Base-by-base conservation (phyloP, 2,797 vertebrate species). In the Ctenopoma kingsleyae region DNA sequence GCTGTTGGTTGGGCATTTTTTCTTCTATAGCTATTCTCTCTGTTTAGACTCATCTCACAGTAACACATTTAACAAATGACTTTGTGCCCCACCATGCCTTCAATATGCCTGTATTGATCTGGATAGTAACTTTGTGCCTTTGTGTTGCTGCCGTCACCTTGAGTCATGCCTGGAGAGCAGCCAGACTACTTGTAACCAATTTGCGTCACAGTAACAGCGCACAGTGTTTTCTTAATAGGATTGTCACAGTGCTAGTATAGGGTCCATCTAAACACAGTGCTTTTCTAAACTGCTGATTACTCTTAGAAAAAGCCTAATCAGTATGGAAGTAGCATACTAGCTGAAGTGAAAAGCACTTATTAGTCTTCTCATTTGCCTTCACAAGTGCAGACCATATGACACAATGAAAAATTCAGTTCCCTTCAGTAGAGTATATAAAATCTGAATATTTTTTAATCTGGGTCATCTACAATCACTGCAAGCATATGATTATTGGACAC, bases 141-240 rank as follows among this genome's bases (percentile, higher is more conserved):
- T 85, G 84, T 77, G 80, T 80, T 78, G 78, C 74, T 60, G 76
- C 79, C 69, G 79, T 94, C 92, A 93, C 92, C 93, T 94, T 94
- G 93, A 93, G 89, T 90, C 91, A 87, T 92, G 89, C 84, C 77
- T 92, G 92, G 86, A 91, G 68, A 84, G 63, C 69, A 54, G 91
- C 91, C 93, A 93, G 78, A 76, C 78, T 81, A 87, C 90, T 92
- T 90, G 86, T 83, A 92, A 90, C 73, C 92, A 91, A 91, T 94
- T 93, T 93, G 74, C 79, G 78, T 90, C 86, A 92, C 85, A 87
- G 85, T 89, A 90, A 89, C 85, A 85, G 86, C 81, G 71, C 81
- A 78, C 74, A 82, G 79, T 87, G 85, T 91, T 93, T 90, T 87
- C 85, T 88, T 93, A 93, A 94, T 92, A 84, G 85, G 87, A 92